Percentiles rank a stretch among this genome's conserved stretches.
phyloP scores from a whole-genome alignment of 2,797 vertebrate species.

The Saxicola maurus region DNA sequence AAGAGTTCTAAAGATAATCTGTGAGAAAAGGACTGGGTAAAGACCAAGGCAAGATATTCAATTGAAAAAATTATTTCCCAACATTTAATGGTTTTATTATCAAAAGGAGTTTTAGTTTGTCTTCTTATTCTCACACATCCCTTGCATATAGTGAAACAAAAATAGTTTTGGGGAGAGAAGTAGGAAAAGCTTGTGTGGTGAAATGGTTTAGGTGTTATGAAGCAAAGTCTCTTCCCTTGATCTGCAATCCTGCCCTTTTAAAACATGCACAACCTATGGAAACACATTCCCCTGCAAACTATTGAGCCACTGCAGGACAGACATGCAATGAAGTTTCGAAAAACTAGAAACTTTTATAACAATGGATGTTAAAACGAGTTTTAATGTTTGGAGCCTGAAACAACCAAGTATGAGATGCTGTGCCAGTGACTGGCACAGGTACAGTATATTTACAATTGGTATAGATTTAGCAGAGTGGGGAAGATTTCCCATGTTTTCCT shows the following conservation, averaged over 20 bases:
- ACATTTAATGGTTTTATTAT: background rate
- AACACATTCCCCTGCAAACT: background rate
- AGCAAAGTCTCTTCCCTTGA: background rate
- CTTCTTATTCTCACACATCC: background rate
- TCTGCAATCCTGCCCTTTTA: background rate
- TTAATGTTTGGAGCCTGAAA: background rate
- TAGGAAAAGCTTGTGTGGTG: background rate
- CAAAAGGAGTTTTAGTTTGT: background rate
- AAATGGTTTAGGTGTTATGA: background rate
- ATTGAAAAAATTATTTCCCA: background rate
- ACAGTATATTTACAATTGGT: background rate
- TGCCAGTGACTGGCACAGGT: background rate
- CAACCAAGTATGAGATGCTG: background rate
- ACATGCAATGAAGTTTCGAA: background rate
- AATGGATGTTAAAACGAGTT: background rate
- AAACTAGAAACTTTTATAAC: background rate
- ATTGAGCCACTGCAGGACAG: background rate
- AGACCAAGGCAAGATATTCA: background rate
- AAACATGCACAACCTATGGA: background rate
- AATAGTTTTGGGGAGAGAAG: background rate
- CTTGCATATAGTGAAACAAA: background rate
- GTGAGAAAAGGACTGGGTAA: background rate
- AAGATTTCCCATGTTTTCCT: fast-evolving
- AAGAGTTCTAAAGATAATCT: background rate
- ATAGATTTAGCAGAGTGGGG: background rate